A percentile compares a stretch with the other conserved stretches of the same genome.
Conservation (phyloP, 2,797 vertebrate genomes). For the Tragelaphus eurycerus region DNA sequence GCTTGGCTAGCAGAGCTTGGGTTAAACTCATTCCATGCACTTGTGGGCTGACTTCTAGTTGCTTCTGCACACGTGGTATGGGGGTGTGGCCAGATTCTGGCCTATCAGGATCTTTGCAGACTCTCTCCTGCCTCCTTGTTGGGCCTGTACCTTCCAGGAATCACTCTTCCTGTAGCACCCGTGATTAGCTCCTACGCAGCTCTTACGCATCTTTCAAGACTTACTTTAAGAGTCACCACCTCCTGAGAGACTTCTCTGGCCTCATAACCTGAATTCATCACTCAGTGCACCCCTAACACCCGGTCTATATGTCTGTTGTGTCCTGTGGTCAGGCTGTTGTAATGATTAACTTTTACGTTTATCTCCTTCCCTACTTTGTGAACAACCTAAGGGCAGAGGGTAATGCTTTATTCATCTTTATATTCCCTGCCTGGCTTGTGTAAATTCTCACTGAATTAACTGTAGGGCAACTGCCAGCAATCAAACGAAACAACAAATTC, state of each 20-base stretch:
- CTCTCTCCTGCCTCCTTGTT: not conserved
- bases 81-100: not conserved
- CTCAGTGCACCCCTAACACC: not conserved
- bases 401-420: conserved; percentile 22
- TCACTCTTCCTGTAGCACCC: not conserved
- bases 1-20: not conserved
- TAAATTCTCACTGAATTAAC: conserved; percentile 24
- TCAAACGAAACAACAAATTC: not conserved
- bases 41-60: not conserved
- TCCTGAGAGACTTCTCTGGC: not conserved
- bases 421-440: not conserved
- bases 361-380: not conserved
- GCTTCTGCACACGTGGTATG: not conserved
- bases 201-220: not conserved
- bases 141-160: not conserved
- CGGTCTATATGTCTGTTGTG: not conserved
- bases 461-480: not conserved
- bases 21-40: not conserved
- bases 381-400: not conserved
- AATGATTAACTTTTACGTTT: conserved; percentile 31
- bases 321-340: not conserved
- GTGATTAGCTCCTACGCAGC: not conserved
- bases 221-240: not conserved
- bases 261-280: not conserved
- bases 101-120: not conserved